Evolutionary conservation across 2,113 vertebrate species (phyloP).

Genomic region (Plestiodon gilberti): DNA sequence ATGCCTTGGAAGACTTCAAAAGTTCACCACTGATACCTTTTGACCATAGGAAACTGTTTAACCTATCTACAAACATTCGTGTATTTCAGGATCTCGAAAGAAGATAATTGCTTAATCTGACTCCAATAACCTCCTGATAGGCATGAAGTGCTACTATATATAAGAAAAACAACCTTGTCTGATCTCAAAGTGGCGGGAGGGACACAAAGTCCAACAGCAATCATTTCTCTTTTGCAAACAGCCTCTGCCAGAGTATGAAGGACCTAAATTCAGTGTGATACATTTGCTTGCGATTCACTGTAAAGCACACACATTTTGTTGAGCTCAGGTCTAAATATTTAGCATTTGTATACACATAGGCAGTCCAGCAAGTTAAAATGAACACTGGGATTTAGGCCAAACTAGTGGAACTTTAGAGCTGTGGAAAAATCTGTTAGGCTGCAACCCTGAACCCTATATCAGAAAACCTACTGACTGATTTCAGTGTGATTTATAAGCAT

Average conservation of each 20-base stretch:
- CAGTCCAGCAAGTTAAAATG: background rate
- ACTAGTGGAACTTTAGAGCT: background rate
- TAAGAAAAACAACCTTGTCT: background rate
- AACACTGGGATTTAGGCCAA: background rate
- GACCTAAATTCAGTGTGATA: background rate
- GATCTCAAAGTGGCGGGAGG: too few relatives aligned
- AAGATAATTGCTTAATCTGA: background rate
- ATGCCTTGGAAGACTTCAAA: background rate
- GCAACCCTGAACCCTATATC: too few relatives aligned
- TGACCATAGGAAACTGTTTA: constrained; percentile 8
- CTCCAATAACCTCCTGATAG: background rate
- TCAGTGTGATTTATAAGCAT: too few relatives aligned
- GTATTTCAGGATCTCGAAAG: background rate
- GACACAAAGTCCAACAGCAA: background rate
- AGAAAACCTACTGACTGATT: background rate
- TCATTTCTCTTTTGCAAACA: background rate
- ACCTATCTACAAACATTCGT: constrained; percentile 4
- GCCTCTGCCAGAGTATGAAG: background rate
- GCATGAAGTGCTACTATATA: background rate
- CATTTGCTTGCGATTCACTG: background rate
- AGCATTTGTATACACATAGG: background rate
- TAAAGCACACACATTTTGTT: background rate
- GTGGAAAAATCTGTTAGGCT: too few relatives aligned
- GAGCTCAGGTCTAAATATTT: background rate
- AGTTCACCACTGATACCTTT: background rate